Base-by-base conservation (phyloP, 2,797 vertebrate species). In the Sebastes minor region DNA sequence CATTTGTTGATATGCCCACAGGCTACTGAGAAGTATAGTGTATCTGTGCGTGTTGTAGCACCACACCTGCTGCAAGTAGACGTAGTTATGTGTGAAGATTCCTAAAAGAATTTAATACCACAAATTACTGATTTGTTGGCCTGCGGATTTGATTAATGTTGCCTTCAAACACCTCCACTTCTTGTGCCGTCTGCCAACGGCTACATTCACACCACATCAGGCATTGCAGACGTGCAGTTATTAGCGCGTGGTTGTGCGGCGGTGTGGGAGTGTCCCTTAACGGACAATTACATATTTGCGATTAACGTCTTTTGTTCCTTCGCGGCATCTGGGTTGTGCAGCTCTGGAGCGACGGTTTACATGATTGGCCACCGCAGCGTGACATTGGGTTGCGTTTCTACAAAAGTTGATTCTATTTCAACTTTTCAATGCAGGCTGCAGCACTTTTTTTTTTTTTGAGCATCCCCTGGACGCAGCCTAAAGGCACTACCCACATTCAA, bases 1-100 rank as follows among this genome's bases (percentile, higher is more conserved):
- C 20, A 20, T 57, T 46, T 33, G 6, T 53, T 81, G 46, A 74
- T 13, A 30, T 78, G 60, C 86, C 88, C 59, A 67, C 68, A 27
- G 84, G 88, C 63, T 67, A 32, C 6, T 11, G 11, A 79, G 56
- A 75, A 46, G 30, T 61, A 20, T 52, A 73, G 62, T 61, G 61
- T 73, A 64, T 72, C 35, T 33, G 56, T 74, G 23, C 85, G 67
- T 88, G 91, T 76, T 85, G 62, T 32, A 65, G 83, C 90, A 79
- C 65, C 72, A 69, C 87, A 82, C 78, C 84, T 79, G 75, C 64
- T 84, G 68, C 65, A 71, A 70, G 16, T 65, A 56, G 57, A 38
- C 71, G 79, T 71, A 71, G 75, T 84, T 83, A 79, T 82, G 56
- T 74, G 30, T 78, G 71, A 85, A 60, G 64, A 75, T 65, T 80